Base-by-base conservation (phyloP, 2,888 invertebrate species). In the Nemapogon koenigi region DNA sequence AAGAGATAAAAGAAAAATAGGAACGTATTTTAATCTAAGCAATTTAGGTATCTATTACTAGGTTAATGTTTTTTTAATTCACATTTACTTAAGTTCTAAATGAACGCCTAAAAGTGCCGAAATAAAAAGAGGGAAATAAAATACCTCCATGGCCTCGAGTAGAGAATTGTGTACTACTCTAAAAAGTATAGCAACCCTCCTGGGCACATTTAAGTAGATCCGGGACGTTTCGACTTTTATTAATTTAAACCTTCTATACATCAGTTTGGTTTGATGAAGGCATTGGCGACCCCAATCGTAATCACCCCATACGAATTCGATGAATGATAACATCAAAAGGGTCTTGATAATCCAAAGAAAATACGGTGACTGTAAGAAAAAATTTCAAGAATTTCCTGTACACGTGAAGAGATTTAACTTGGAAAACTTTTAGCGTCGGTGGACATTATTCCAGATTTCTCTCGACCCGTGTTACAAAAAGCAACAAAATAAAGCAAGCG, bases 401-500 rank as follows among this genome's bases (percentile, higher is more conserved):
- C 33, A 33, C 19, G 33, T 33, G 18, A 48, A 52, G 51, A 53
- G 51, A 51, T 48, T 46, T 46, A 49, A 49, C 50, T 45, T 33
- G 51, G 52, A 47, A 38, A 46, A 55, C 59, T 62, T 62, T 57
- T 43, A 50, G 45, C 49, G 47, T 52, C 46, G 43, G 45, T 50
- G 51, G 50, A 59, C 53, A 49, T 57, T 51, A 57, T 59, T 57
- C 47, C 42, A 48, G 52, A 62, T 62, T 55, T 53, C 55, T 54
- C 48, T 51, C 48, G 47, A 51, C 53, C 46, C 44, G 41, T 44
- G 46, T 48, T 43, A 37, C 46, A 48, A 50, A 47, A 48, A 57
- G 59, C 51, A 54, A 57, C 52, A 53, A 62, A 62, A 67, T 65
- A 65, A 62, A 62, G 52, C 52, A 57, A 62, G 52, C 58, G 16